phyloP scores from a whole-genome alignment of 2,113 vertebrate genomes.

The Platysteira castanea region DNA sequence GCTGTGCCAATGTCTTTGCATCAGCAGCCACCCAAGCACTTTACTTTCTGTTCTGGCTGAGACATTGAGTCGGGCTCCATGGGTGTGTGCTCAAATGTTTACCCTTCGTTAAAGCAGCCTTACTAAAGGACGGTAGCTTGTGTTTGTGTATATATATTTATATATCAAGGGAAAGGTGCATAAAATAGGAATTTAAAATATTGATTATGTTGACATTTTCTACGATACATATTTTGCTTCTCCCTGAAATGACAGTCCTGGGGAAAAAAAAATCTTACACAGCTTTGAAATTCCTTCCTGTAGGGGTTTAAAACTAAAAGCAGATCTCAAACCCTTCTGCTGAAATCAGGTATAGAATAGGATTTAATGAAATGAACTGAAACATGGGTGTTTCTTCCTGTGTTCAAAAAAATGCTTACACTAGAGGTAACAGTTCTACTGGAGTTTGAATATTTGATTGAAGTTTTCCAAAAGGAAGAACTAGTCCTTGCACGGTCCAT shows the following conservation, averaged over 20 bases:
- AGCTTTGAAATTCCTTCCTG: background rate
- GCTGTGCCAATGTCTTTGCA: background rate
- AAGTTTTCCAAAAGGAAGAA: background rate
- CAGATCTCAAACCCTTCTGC: slow-evolving; percentile 10
- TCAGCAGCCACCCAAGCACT: background rate
- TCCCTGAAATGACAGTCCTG: background rate
- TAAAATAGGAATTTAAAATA: background rate
- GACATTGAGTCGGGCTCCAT: background rate
- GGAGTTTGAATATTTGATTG: background rate
- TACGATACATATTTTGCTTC: background rate
- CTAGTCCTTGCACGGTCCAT: background rate
- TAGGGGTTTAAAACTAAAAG: background rate
- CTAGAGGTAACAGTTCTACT: background rate
- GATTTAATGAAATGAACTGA: background rate
- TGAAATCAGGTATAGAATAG: slow-evolving; percentile 29
- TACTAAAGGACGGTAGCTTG: background rate
- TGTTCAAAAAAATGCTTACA: background rate
- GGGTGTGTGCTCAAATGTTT: background rate
- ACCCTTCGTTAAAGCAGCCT: background rate
- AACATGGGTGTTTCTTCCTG: background rate
- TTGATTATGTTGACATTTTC: background rate
- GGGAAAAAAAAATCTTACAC: background rate
- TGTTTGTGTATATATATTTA: background rate
- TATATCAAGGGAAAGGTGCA: background rate
- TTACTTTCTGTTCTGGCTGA: background rate